A percentile compares a stretch with the other conserved stretches of the same genome.
Conservation (phyloP, 2,113 vertebrate genomes). For the Lontra canadensis region DNA sequence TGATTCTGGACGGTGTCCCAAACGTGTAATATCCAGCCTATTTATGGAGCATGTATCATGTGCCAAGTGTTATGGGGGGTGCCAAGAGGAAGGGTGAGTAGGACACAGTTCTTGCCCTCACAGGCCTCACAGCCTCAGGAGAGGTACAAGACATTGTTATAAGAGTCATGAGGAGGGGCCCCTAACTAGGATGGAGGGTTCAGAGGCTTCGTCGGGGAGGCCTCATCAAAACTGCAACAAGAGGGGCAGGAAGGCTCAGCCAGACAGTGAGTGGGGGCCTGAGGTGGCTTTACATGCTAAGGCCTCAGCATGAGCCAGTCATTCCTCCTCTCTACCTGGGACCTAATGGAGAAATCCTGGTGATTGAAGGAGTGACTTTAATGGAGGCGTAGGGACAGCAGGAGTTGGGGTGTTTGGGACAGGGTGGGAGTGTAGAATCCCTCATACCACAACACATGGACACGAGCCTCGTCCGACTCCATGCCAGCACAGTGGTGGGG, state of each 20-base stretch:
- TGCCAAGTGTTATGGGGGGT: neutral
- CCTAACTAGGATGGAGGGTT: fast-evolving
- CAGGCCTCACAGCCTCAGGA: neutral
- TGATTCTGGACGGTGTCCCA: neutral
- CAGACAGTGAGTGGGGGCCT: fast-evolving
- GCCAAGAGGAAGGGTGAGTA: neutral
- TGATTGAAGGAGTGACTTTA: neutral
- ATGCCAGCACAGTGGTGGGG: neutral
- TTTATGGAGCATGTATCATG: neutral
- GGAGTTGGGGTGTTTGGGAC: neutral
- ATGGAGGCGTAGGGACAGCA: neutral
- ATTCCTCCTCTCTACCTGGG: neutral
- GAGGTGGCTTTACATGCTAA: neutral
- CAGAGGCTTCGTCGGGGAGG: fast-evolving
- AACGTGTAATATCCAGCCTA: neutral
- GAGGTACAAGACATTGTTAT: fast-evolving
- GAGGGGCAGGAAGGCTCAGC: too few relatives aligned
- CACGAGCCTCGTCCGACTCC: neutral
- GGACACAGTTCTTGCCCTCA: neutral
- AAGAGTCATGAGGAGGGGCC: neutral
- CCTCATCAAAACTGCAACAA: neutral
- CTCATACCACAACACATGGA: fast-evolving
- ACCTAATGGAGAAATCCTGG: neutral
- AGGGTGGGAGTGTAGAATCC: neutral
- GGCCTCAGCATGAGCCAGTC: neutral